Evolutionary conservation across 2,113 vertebrate species (phyloP).

Genomic region (Orthonyx spaldingii): DNA sequence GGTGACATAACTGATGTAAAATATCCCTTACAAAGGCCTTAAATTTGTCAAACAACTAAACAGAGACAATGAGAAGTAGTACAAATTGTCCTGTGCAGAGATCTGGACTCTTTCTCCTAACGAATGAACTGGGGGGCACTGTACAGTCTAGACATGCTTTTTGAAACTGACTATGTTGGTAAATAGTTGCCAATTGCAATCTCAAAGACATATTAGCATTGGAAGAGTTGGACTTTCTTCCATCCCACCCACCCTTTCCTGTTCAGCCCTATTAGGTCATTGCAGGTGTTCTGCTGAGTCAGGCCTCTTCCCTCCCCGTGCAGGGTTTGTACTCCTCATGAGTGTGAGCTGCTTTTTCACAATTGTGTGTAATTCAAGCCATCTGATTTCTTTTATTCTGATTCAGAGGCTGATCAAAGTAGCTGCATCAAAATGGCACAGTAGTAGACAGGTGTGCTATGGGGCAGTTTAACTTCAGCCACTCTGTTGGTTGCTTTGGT

Average conservation of each 20-base stretch:
- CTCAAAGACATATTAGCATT: fast-evolving
- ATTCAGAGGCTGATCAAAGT: background rate
- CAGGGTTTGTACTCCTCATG: background rate
- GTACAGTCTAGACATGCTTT: background rate
- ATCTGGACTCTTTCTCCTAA: background rate
- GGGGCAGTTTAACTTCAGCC: background rate
- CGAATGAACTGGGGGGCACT: background rate
- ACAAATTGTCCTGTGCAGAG: background rate
- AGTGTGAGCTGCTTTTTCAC: background rate
- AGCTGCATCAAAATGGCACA: background rate
- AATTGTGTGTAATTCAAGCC: background rate
- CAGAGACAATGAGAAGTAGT: background rate
- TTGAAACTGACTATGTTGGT: background rate
- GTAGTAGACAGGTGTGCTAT: background rate
- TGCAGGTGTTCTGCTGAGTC: background rate
- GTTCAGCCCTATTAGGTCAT: background rate
- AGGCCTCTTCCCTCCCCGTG: fast-evolving
- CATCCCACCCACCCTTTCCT: background rate
- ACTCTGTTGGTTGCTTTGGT: background rate
- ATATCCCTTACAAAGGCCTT: background rate
- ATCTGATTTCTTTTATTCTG: background rate
- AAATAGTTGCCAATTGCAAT: background rate
- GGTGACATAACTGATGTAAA: background rate
- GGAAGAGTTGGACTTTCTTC: background rate
- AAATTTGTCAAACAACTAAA: background rate